Evolutionary conservation across 2,797 vertebrate species (phyloP).

Genomic region (Eospalax fontanierii): DNA sequence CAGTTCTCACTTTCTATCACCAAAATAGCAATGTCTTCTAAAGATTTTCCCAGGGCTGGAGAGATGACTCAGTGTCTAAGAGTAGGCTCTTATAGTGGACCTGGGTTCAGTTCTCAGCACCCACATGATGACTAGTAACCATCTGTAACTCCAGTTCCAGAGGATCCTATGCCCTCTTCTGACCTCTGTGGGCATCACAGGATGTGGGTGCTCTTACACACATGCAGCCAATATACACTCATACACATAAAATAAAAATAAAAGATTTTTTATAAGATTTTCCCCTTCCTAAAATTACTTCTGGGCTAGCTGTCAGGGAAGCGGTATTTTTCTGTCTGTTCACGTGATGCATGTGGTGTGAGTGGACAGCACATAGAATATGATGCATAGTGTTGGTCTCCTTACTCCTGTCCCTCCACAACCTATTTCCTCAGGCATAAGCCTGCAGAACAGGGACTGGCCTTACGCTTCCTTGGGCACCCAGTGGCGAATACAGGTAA

Average conservation of each 20-base stretch:
- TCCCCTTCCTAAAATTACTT: background rate
- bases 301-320: background rate
- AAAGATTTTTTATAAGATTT: background rate
- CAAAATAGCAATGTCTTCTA: conserved; percentile 3
- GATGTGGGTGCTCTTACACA: too few relatives aligned
- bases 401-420: background rate
- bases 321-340: background rate
- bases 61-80: too few relatives aligned
- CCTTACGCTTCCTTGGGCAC: background rate
- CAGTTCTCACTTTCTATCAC: background rate
- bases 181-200: too few relatives aligned
- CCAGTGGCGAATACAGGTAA: too few relatives aligned
- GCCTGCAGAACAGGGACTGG: background rate
- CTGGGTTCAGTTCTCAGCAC: too few relatives aligned
- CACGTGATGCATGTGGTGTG: background rate
- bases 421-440: background rate
- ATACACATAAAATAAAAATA: too few relatives aligned
- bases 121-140: too few relatives aligned
- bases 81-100: too few relatives aligned
- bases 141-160: too few relatives aligned
- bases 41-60: background rate
- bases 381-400: background rate
- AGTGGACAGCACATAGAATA: background rate
- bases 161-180: too few relatives aligned
- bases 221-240: too few relatives aligned